Evolutionary conservation across 35 echinoderm and acorn worm genomes (phyloP).

Genomic region (Acanthaster planci): DNA sequence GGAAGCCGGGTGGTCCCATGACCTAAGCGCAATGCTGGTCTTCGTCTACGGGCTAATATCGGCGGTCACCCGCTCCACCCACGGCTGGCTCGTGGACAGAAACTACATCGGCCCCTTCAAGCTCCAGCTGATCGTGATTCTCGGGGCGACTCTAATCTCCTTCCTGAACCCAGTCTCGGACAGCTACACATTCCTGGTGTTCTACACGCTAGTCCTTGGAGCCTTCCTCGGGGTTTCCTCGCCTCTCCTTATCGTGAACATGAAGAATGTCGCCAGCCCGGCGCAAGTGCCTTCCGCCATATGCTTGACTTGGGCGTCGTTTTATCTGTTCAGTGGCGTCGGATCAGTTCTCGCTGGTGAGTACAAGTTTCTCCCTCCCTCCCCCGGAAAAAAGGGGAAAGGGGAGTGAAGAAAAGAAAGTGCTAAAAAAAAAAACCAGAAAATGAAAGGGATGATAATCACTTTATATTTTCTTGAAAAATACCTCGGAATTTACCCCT

Average conservation of each 20-base stretch:
- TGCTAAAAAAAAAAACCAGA: too few species aligned
- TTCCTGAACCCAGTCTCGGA: not conserved
- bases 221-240: not conserved
- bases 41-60: not conserved
- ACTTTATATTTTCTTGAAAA: too few species aligned
- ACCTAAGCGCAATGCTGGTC: not conserved
- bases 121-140: not conserved
- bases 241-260: not conserved
- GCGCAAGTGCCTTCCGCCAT: not conserved
- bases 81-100: conserved; percentile 11
- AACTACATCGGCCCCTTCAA: conserved; percentile 10
- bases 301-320: not conserved
- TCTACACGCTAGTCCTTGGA: not conserved
- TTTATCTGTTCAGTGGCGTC: not conserved
- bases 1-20: not conserved
- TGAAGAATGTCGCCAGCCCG: conserved; percentile 3
- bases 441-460: too few species aligned
- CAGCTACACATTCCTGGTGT: not conserved
- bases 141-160: not conserved
- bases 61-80: not conserved
- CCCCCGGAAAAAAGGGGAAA: too few species aligned
- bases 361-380: too few species aligned
- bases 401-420: too few species aligned
- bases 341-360: not conserved
- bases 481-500: too few species aligned